These are phyloP conservation scores for Echinarachnius parma DNA, from an alignment of 53 echinoderm and acorn worm species.

Conservation along the genomic window DNA sequence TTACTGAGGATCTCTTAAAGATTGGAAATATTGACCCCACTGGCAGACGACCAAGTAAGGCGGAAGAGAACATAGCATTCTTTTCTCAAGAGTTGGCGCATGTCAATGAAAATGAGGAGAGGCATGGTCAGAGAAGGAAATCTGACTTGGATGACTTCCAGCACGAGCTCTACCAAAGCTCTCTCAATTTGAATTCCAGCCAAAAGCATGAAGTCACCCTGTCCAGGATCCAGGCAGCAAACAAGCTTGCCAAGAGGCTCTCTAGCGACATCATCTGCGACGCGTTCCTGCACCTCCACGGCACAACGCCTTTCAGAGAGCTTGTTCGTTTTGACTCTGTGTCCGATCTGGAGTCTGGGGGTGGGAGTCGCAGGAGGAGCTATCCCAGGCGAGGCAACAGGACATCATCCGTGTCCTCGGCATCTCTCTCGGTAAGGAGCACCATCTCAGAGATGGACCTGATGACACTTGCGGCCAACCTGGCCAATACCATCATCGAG, in stretches of 20 bases:
- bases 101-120: conserved; percentile 69
- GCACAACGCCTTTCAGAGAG: conserved; percentile 49
- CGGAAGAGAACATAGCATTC: conserved; percentile 84
- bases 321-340: conserved; percentile 44
- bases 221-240: conserved; percentile 41
- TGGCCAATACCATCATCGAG: conserved; percentile 87
- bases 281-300: conserved; percentile 77
- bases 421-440: conserved; percentile 30
- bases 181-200: background rate
- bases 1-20: conserved; percentile 88
- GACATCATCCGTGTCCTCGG: conserved; percentile 38
- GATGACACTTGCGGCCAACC: conserved; percentile 85
- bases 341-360: conserved; percentile 24
- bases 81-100: conserved; percentile 83
- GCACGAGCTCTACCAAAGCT: conserved; percentile 69
- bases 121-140: conserved; percentile 61
- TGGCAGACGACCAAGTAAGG: conserved; percentile 83
- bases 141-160: conserved; percentile 86
- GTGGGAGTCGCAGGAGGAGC: conserved; percentile 25
- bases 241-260: conserved; percentile 51
- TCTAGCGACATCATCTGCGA: conserved; percentile 76
- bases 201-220: conserved; percentile 25
- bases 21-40: conserved; percentile 89
- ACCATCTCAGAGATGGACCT: conserved; percentile 78
- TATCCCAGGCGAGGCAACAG: conserved; percentile 42